Base-by-base conservation (phyloP, 2,797 vertebrate species). In the Eremophila alpestris region DNA sequence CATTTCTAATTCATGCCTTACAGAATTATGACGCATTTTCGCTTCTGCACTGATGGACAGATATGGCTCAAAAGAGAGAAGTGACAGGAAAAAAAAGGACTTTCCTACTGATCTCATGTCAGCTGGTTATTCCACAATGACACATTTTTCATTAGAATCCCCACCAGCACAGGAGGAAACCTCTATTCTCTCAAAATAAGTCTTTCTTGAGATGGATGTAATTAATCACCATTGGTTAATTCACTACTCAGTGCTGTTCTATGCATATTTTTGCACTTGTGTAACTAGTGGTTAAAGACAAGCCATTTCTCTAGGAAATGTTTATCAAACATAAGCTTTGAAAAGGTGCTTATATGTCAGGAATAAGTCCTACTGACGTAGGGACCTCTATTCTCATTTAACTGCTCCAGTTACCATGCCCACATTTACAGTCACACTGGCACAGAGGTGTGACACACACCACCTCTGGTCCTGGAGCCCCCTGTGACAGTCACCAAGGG, bases 371-470 rank as follows among this genome's bases (percentile, higher is more conserved):
- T 65, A 10, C 17, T 60, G 29, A 64, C 1, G 1, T 14, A 52
- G 59, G 32, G 22, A 77, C 15, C 17, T 79, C 52, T 64, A 8
- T 13, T 59, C 43, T 34, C 20, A 21, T 46, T 36, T 40, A 82
- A 38, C 29, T 26, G 63, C 80, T n/a, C 13, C 36, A n/a, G 24
- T 17, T n/a, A 49, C 48, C 87, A 18, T 1, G 7, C 12, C 32
- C 55, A 48, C 0, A 2, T 24, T 17, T 26, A 4, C 5, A 24
- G 48, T 29, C 71, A n/a, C n/a, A 4, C 1, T 0, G 1, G 48
- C 67, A 69, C n/a, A 41, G 52, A 32, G 2, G 2, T 27, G 34
- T 6, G 34, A 21, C 68, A 65, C 22, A 41, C 8, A 7, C 4
- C 48, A 40, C 34, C 21, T 30, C 30, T 78, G 75, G 24, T 41